phyloP scores from a whole-genome alignment of 1,140 invertebrate genomes.

The Archivesica marissinica region DNA sequence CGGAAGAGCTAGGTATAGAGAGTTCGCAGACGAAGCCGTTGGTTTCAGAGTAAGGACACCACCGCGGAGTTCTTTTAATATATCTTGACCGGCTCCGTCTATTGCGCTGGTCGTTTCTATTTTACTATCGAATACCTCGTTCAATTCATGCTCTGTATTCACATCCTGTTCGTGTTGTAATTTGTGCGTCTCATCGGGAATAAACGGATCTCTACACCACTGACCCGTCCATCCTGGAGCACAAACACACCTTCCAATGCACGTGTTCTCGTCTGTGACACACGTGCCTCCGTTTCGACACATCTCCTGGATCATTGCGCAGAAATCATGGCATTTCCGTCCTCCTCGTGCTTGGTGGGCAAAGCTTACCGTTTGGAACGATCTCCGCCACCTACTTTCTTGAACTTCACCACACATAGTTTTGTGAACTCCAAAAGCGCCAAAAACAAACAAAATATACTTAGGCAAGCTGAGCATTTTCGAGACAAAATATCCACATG shows the following conservation, averaged over 20 bases:
- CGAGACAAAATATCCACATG: no score
- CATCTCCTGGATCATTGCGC: slow-evolving; percentile 23
- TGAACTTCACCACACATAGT: background rate
- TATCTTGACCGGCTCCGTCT: background rate
- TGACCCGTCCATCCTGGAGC: slow-evolving; percentile 35
- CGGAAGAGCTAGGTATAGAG: background rate
- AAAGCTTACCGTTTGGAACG: background rate
- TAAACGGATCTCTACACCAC: slow-evolving; percentile 28
- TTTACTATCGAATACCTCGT: background rate
- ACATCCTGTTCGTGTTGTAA: background rate
- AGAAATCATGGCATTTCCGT: slow-evolving; percentile 55
- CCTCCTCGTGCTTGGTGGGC: background rate
- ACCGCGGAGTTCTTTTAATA: slow-evolving; percentile 9
- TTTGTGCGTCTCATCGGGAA: background rate
- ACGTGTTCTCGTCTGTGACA: slow-evolving; percentile 34
- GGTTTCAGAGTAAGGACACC: background rate
- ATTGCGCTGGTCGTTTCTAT: background rate
- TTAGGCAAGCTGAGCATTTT: no score
- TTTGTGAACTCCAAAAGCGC: background rate
- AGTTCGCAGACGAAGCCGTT: background rate
- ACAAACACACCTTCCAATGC: slow-evolving; percentile 41
- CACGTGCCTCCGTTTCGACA: slow-evolving; percentile 54
- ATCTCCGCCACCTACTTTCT: background rate
- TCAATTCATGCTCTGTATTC: background rate
- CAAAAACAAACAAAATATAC: background rate